These are phyloP conservation scores for Goniozus legneri DNA, from an alignment of 1,140 invertebrate species.

Conservation along the genomic window DNA sequence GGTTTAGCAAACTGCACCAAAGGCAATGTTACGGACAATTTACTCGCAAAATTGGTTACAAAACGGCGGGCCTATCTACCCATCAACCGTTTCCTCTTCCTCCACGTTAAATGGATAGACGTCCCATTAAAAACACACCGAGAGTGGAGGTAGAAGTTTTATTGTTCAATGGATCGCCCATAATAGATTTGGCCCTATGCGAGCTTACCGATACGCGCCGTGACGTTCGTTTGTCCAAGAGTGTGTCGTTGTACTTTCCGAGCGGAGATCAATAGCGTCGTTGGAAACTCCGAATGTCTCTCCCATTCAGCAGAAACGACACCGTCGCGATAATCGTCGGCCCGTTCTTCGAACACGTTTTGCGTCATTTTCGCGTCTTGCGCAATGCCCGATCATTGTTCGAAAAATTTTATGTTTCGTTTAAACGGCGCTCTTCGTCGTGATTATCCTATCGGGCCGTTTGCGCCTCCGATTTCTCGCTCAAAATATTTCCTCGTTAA, in stretches of 20 bases:
- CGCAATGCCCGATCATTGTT: too few relatives aligned
- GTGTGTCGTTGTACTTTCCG: neutral
- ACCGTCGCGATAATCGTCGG: too few relatives aligned
- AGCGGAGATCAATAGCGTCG: too few relatives aligned
- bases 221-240: neutral
- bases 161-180: constrained; percentile 49
- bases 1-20: constrained; percentile 21
- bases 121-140: constrained; percentile 47
- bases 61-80: constrained; percentile 53
- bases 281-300: too few relatives aligned
- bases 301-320: too few relatives aligned
- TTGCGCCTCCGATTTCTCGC: too few relatives aligned
- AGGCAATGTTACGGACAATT: constrained; percentile 56
- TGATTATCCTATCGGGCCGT: too few relatives aligned
- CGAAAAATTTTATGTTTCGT: too few relatives aligned
- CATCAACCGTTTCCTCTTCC: constrained; percentile 56
- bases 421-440: too few relatives aligned
- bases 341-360: too few relatives aligned
- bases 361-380: too few relatives aligned
- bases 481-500: too few relatives aligned
- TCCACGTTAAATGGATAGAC: constrained; percentile 49
- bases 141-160: constrained; percentile 47
- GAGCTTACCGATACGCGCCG: neutral
- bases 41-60: constrained; percentile 55
- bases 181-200: constrained; percentile 36